These are phyloP conservation scores for Gallinago solitaria DNA, from an alignment of 2,797 vertebrate genomes.

Conservation along the genomic window DNA sequence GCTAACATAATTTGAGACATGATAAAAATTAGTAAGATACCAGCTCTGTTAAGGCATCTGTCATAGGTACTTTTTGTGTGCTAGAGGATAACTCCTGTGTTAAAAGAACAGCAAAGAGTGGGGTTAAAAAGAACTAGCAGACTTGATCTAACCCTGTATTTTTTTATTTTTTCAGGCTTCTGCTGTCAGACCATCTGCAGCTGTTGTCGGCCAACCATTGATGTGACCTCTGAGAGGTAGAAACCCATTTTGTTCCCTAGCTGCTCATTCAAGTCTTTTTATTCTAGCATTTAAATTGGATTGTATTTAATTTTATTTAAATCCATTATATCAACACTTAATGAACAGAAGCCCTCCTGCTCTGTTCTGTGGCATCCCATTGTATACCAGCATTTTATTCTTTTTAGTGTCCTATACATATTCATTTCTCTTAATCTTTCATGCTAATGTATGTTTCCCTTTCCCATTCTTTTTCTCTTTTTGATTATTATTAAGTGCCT, in stretches of 20 bases:
- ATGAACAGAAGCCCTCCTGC: slow-evolving; percentile 32
- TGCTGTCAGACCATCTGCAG: slow-evolving; percentile 35
- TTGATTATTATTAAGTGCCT: background rate
- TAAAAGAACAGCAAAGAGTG: background rate
- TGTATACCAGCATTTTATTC: slow-evolving; percentile 3
- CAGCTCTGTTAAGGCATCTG: background rate
- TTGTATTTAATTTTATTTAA: slow-evolving; percentile 51
- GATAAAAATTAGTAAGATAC: background rate
- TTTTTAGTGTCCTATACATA: slow-evolving; percentile 16
- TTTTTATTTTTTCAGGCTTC: slow-evolving; percentile 8
- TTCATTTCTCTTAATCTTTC: slow-evolving; percentile 26
- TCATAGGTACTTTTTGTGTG: background rate
- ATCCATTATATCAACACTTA: slow-evolving; percentile 55
- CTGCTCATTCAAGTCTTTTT: background rate
- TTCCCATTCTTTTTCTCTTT: slow-evolving; percentile 8
- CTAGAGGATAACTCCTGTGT: background rate
- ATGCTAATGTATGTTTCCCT: background rate
- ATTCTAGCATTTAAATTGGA: slow-evolving; percentile 24
- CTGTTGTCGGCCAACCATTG: background rate
- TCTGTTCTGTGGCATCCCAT: slow-evolving; percentile 17
- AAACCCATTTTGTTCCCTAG: slow-evolving; percentile 11
- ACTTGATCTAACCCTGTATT: background rate
- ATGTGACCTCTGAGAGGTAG: slow-evolving; percentile 26
- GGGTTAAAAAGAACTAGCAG: background rate
- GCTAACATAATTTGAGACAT: background rate